Conservation (phyloP, 2,113 vertebrate species). For the Zapus hudsonius region DNA sequence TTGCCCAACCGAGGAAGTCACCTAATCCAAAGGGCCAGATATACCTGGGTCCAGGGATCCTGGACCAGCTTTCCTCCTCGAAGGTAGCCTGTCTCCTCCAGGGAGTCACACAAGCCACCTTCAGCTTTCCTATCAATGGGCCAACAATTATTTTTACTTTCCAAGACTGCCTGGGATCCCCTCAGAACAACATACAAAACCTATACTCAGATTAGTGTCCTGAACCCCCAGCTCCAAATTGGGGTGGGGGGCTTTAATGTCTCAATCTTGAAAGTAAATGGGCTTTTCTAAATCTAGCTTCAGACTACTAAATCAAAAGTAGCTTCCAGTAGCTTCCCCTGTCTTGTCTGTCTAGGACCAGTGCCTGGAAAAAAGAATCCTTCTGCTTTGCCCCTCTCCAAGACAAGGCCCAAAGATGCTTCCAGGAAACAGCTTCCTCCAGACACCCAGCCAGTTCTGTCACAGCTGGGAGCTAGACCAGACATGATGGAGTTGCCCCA, state of each 20-base stretch:
- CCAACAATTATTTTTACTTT: neutral
- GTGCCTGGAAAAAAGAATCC: neutral
- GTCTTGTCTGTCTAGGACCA: neutral
- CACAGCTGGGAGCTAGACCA: neutral
- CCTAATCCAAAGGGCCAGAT: neutral
- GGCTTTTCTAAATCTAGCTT: neutral
- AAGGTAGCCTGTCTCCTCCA: neutral
- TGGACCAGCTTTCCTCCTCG: neutral
- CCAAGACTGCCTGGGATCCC: neutral
- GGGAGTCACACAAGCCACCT: neutral
- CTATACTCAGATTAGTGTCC: neutral
- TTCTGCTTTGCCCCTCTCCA: neutral
- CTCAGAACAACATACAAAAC: neutral
- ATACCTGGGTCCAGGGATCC: neutral
- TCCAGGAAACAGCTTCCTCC: neutral
- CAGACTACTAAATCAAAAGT: neutral
- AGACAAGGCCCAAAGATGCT: neutral
- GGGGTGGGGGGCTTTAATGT: neutral
- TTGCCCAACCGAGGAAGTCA: neutral
- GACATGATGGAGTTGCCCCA: neutral
- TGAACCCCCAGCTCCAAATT: neutral
- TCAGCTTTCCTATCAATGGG: neutral
- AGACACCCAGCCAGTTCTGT: fast-evolving
- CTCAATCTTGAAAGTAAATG: neutral
- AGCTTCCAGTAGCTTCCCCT: neutral